Percentiles rank a stretch among this genome's conserved stretches.
These are phyloP conservation scores for Larimichthys polyactis DNA, from an alignment of 2,113 vertebrate genomes.

Conservation along the genomic window DNA sequence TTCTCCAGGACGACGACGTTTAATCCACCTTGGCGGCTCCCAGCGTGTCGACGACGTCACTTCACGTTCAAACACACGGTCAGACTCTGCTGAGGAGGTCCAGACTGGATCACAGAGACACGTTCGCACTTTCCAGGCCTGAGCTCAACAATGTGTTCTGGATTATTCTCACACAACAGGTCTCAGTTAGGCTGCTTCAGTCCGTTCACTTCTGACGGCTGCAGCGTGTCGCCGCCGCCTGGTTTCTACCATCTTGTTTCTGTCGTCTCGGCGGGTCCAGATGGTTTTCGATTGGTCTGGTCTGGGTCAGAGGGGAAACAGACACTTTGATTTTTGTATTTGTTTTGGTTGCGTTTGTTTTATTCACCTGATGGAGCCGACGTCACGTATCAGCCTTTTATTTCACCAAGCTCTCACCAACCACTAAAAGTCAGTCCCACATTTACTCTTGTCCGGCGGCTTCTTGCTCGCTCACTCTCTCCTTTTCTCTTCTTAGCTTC, in stretches of 20 bases:
- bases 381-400: not conserved
- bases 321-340: not conserved
- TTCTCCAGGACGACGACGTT: no score
- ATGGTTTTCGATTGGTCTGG: conserved; percentile 12
- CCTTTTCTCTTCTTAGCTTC: no score
- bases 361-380: not conserved
- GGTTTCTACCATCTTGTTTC: conserved; percentile 26
- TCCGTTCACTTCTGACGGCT: not conserved
- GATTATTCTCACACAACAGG: conserved; percentile 44
- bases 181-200: not conserved
- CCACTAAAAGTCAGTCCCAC: no score
- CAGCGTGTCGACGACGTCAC: no score
- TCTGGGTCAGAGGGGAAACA: conserved; percentile 16
- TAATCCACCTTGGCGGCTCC: no score
- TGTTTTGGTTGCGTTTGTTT: not conserved
- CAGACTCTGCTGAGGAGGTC: no score
- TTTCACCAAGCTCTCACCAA: no score
- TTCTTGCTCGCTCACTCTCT: no score
- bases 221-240: not conserved
- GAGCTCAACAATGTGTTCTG: conserved; percentile 34
- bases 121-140: not conserved
- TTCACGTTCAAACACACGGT: no score
- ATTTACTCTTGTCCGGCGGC: no score
- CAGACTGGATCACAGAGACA: no score
- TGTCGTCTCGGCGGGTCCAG: conserved; percentile 6